Conservation (phyloP, 1,140 invertebrate genomes). For the Monomorium pharaonis region DNA sequence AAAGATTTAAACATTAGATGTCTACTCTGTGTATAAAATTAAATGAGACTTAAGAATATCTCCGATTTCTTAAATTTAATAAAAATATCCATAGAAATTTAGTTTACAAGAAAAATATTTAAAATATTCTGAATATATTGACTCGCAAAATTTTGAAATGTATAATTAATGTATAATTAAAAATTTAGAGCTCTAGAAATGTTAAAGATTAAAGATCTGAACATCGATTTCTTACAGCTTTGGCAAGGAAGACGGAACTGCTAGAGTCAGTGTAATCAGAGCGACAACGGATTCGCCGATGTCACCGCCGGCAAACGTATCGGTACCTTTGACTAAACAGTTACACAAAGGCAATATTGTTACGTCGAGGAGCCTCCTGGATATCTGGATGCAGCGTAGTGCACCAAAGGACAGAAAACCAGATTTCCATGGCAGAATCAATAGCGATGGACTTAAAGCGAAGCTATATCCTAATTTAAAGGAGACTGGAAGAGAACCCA, state of each 20-base stretch:
- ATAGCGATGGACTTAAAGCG: slow-evolving; percentile 89
- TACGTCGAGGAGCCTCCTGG: slow-evolving; percentile 87
- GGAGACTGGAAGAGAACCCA: slow-evolving; percentile 78
- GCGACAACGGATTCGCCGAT: slow-evolving; percentile 94
- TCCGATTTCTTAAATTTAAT: no score
- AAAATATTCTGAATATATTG: neutral
- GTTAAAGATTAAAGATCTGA: neutral
- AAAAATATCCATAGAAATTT: no score
- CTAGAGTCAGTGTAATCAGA: slow-evolving; percentile 89
- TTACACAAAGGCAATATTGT: slow-evolving; percentile 76
- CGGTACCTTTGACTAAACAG: slow-evolving; percentile 80
- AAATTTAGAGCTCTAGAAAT: neutral
- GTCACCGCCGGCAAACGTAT: slow-evolving; percentile 88
- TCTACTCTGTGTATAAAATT: no score
- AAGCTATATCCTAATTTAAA: slow-evolving; percentile 93
- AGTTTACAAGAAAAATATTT: neutral
- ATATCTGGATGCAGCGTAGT: slow-evolving; percentile 87
- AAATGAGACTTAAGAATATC: no score
- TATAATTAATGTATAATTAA: no score
- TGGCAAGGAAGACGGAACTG: slow-evolving; percentile 83
- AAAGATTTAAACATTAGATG: neutral
- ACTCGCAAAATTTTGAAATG: neutral
- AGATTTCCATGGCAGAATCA: slow-evolving; percentile 92
- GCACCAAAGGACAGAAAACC: slow-evolving; percentile 87
- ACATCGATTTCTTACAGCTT: slow-evolving; percentile 68